Percentiles rank a stretch among this genome's conserved stretches.
Conservation (phyloP, 2,797 vertebrate species). For the Pangasius sanitwongsei region DNA sequence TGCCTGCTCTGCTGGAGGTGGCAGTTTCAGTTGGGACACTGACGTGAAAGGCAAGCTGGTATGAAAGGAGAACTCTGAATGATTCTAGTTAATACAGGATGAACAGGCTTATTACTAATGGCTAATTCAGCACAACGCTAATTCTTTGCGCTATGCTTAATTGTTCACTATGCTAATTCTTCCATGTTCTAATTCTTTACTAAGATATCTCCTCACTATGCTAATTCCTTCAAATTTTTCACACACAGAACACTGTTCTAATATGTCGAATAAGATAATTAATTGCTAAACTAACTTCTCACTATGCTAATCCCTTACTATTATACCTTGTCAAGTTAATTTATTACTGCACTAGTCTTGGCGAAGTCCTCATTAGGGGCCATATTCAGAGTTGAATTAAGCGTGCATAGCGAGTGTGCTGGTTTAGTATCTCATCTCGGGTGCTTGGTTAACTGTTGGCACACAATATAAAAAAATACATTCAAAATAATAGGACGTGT, state of each 20-base stretch:
- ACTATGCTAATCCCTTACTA: not conserved
- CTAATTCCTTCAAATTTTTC: not conserved
- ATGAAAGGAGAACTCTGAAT: not conserved
- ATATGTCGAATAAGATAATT: not conserved
- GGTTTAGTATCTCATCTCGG: not conserved
- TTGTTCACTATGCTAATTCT: slow-evolving; percentile 3
- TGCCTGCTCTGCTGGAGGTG: slow-evolving; percentile 39
- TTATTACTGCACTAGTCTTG: not conserved
- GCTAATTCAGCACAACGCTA: not conserved
- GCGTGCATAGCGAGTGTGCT: not conserved
- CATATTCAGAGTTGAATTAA: not conserved
- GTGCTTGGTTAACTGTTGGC: not conserved
- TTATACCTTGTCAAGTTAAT: not conserved
- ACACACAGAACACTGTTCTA: not conserved
- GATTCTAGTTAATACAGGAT: not conserved
- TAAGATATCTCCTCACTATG: not conserved
- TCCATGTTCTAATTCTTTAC: not conserved
- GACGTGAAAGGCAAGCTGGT: slow-evolving; percentile 20
- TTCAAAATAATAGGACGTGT: not conserved
- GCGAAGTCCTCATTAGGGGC: not conserved
- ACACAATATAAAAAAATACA: not conserved
- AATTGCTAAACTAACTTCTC: not conserved
- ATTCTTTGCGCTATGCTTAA: not conserved
- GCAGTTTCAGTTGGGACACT: slow-evolving; percentile 23
- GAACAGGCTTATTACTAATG: slow-evolving; percentile 1